phyloP scores from a whole-genome alignment of 2,888 invertebrate genomes.

The Dioctria rufipes region DNA sequence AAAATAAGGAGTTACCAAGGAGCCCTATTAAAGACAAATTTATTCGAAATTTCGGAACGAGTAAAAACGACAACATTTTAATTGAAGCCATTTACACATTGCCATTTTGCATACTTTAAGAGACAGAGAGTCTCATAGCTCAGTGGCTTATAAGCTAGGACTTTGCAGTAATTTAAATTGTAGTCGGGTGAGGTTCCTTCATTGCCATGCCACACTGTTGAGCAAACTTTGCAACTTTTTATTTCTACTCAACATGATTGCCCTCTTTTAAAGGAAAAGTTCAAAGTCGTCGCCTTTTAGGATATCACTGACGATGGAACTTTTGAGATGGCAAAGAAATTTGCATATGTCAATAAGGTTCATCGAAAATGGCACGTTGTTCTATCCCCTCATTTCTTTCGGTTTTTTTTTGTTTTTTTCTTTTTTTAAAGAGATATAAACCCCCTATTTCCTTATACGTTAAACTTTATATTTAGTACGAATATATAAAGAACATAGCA shows the following conservation, averaged over 20 bases:
- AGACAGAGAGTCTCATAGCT: not conserved
- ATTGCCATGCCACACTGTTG: slow-evolving; percentile 50
- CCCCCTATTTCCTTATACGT: slow-evolving; percentile 26
- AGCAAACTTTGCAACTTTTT: slow-evolving; percentile 51
- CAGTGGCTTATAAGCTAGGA: slow-evolving; percentile 16
- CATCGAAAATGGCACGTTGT: slow-evolving; percentile 11
- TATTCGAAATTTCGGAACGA: not conserved
- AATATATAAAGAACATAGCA: slow-evolving; percentile 12
- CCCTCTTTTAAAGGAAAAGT: slow-evolving; percentile 43
- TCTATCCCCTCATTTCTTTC: not conserved
- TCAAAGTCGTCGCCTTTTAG: slow-evolving; percentile 53
- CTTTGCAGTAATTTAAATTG: slow-evolving; percentile 48
- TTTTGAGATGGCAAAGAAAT: slow-evolving; percentile 43
- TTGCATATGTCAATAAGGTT: slow-evolving; percentile 53
- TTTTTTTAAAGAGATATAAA: slow-evolving; percentile 40
- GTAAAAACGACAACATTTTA: slow-evolving; percentile 29
- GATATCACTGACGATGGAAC: slow-evolving; percentile 47
- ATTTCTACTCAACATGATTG: slow-evolving; percentile 52
- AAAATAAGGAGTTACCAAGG: slow-evolving; percentile 25
- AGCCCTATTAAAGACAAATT: slow-evolving; percentile 36
- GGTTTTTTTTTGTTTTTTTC: not conserved
- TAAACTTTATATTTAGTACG: slow-evolving; percentile 18
- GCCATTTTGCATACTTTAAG: slow-evolving; percentile 31
- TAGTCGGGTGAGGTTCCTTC: slow-evolving; percentile 43
- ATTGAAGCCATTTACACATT: slow-evolving; percentile 51